Percentiles rank a stretch among this genome's conserved stretches.
These are phyloP conservation scores for Hippocampus mohnikei DNA, from an alignment of 2,113 vertebrate genomes.

Conservation along the genomic window DNA sequence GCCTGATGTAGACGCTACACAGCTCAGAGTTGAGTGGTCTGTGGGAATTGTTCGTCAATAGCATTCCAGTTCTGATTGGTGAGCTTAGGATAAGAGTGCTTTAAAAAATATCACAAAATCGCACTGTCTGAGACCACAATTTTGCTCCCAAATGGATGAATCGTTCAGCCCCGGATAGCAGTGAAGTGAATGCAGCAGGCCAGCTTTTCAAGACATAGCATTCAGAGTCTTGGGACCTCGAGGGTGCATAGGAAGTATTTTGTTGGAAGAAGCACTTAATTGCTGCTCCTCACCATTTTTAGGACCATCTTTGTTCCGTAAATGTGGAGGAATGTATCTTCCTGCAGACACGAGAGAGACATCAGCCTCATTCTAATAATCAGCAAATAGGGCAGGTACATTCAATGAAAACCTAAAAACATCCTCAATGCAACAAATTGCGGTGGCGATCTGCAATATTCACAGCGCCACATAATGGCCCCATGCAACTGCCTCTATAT, in stretches of 20 bases:
- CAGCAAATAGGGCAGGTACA: not conserved
- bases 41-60: too few species aligned
- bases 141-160: too few species aligned
- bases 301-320: constrained; percentile 89
- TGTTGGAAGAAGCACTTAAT: constrained; percentile 13
- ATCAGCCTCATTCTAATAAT: constrained; percentile 6
- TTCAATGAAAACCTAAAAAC: not conserved
- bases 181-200: not conserved
- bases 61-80: too few species aligned
- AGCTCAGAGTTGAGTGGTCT: too few species aligned
- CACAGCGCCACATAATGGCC: not conserved
- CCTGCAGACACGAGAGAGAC: constrained; percentile 70
- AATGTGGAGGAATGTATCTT: constrained; percentile 93
- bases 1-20: too few species aligned
- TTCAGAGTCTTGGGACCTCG: not conserved
- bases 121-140: too few species aligned
- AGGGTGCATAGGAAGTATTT: constrained; percentile 1
- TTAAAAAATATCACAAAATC: too few species aligned
- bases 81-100: too few species aligned
- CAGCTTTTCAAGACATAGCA: not conserved
- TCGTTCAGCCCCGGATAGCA: not conserved
- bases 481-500: not conserved
- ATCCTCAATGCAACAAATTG: not conserved
- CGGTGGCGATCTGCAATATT: not conserved
- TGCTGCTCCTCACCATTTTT: constrained; percentile 78